Percentiles rank a stretch among this genome's conserved stretches.
These are phyloP conservation scores for Phoeniculus purpureus DNA, from an alignment of 2,797 vertebrate genomes.

Conservation along the genomic window DNA sequence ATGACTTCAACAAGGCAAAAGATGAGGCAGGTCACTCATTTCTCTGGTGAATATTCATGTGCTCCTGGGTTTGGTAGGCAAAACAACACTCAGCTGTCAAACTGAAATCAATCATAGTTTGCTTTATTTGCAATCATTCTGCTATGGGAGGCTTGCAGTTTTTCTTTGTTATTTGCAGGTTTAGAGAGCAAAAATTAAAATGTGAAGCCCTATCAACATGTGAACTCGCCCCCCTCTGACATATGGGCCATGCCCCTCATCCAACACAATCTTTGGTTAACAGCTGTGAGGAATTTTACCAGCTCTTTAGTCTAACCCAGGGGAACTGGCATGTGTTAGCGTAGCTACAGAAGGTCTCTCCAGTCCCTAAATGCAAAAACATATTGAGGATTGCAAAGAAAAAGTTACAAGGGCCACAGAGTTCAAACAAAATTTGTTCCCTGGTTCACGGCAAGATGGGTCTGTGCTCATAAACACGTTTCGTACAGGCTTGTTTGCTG, in stretches of 20 bases:
- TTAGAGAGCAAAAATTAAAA: slow-evolving; percentile 57
- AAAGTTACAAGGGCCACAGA: slow-evolving; percentile 55
- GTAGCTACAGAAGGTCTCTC: slow-evolving; percentile 62
- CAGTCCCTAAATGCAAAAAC: slow-evolving; percentile 69
- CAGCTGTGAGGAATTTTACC: slow-evolving; percentile 67
- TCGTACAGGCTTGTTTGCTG: background rate
- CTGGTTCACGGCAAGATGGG: background rate
- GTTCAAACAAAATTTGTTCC: slow-evolving; percentile 64
- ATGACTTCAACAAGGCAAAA: background rate
- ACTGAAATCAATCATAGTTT: background rate
- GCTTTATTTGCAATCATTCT: slow-evolving; percentile 10
- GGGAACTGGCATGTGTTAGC: slow-evolving; percentile 59
- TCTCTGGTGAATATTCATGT: background rate
- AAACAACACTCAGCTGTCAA: background rate
- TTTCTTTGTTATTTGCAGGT: slow-evolving; percentile 10
- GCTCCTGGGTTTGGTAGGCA: background rate
- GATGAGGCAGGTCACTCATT: background rate
- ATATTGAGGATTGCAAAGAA: slow-evolving; percentile 66
- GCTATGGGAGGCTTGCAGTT: background rate
- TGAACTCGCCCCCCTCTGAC: slow-evolving; percentile 52
- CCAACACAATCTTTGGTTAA: slow-evolving; percentile 56
- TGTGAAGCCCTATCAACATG: slow-evolving; percentile 52
- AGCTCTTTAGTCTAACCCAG: slow-evolving; percentile 59
- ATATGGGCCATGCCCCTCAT: slow-evolving; percentile 59
- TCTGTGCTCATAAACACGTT: background rate